Evolutionary conservation across 2,888 invertebrate species (phyloP).

Genomic region (Choreutis nemorana): DNA sequence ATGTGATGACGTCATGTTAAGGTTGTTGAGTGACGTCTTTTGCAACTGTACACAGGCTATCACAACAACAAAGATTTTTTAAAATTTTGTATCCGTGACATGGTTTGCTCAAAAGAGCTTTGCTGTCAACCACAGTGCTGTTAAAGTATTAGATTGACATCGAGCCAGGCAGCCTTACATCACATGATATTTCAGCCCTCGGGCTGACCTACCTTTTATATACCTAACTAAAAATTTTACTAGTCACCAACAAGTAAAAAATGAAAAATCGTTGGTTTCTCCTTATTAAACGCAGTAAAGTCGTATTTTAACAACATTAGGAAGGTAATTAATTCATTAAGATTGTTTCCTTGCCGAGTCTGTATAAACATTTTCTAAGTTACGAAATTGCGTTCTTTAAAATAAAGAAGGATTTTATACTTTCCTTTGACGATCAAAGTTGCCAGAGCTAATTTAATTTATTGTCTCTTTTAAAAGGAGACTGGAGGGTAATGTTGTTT

Average conservation of each 20-base stretch:
- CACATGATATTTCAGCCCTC: no score
- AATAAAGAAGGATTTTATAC: constrained; percentile 44
- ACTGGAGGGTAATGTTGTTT: constrained; percentile 55
- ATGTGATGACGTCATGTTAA: no score
- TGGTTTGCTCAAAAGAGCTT: constrained; percentile 44
- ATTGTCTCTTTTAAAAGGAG: constrained; percentile 60
- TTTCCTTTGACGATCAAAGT: constrained; percentile 55
- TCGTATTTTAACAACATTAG: constrained; percentile 43
- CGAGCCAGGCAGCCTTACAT: no score
- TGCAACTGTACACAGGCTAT: constrained; percentile 9
- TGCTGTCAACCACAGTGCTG: constrained; percentile 34
- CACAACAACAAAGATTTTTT: constrained; percentile 30
- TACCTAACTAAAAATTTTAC: no score
- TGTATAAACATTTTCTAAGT: constrained; percentile 46
- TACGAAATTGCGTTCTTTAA: constrained; percentile 48
- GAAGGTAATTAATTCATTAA: constrained; percentile 58
- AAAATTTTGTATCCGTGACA: no score
- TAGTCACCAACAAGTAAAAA: no score
- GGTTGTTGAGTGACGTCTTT: constrained; percentile 15
- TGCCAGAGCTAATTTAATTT: constrained; percentile 56
- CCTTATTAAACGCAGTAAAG: constrained; percentile 38
- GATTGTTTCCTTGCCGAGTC: constrained; percentile 34
- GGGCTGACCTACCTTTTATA: no score
- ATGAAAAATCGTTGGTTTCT: no score
- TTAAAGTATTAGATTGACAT: no score